phyloP scores from a whole-genome alignment of 2,797 vertebrate species.

The Otus scops region DNA sequence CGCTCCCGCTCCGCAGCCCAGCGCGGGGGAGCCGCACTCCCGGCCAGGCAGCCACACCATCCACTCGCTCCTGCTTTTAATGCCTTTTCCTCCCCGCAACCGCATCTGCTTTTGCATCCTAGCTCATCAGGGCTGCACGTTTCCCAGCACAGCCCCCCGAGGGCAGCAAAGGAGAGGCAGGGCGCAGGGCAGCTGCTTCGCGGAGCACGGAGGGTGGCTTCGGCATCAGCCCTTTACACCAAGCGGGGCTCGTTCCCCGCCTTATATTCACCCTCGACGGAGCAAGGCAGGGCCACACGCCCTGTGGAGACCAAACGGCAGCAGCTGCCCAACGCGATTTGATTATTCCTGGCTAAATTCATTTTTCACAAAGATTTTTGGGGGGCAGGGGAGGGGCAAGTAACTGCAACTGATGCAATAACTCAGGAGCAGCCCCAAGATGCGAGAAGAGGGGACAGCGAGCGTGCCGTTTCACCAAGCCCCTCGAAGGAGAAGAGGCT shows the following conservation, averaged over 20 bases:
- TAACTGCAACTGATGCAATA: neutral
- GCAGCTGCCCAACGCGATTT: neutral
- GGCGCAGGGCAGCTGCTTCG: too few relatives aligned
- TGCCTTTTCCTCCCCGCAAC: fast-evolving
- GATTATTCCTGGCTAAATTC: neutral
- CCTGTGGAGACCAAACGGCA: fast-evolving
- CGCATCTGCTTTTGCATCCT: neutral
- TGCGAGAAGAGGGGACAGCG: neutral
- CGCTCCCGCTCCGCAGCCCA: neutral
- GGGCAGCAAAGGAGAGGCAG: neutral
- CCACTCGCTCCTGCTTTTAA: neutral
- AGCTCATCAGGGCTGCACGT: fast-evolving
- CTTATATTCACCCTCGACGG: fast-evolving
- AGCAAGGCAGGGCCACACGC: fast-evolving
- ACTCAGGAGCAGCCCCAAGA: neutral
- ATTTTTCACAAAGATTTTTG: too few relatives aligned
- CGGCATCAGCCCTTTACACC: neutral
- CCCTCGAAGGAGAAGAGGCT: neutral
- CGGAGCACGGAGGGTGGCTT: neutral
- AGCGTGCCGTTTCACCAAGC: fast-evolving
- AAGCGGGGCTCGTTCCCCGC: fast-evolving
- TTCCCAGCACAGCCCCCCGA: fast-evolving
- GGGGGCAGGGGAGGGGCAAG: too few relatives aligned
- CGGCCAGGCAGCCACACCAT: fast-evolving
- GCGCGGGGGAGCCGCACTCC: neutral